A percentile compares a stretch with the other conserved stretches of the same genome.
phyloP scores from a whole-genome alignment of 2,797 vertebrate genomes.

The Sciaenops ocellatus region DNA sequence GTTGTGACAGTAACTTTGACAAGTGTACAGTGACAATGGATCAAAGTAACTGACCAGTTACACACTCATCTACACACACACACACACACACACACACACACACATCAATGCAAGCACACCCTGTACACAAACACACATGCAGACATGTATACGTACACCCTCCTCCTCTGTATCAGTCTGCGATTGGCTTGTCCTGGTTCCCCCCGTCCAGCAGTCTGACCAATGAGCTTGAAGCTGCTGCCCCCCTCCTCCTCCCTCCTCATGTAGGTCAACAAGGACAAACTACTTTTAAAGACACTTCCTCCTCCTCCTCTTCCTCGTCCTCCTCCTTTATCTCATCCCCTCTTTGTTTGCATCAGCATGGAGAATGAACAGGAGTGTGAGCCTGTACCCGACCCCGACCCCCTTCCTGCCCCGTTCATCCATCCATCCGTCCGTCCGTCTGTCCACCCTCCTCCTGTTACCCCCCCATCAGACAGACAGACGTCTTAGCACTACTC shows the following conservation, averaged over 20 bases:
- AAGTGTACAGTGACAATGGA: constrained; percentile 84
- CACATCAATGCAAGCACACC: constrained; percentile 60
- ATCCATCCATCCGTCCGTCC: constrained; percentile 42
- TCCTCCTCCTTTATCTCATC: constrained; percentile 44
- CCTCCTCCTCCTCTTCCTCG: neutral
- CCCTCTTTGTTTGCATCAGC: constrained; percentile 76
- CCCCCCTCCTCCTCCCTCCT: neutral
- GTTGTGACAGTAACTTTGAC: constrained; percentile 82
- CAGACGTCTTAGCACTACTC: constrained; percentile 80
- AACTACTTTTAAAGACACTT: constrained; percentile 67
- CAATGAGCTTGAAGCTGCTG: constrained; percentile 83
- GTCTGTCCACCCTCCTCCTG: constrained; percentile 11
- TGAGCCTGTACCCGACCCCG: constrained; percentile 53
- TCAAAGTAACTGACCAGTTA: constrained; percentile 79
- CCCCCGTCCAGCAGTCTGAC: constrained; percentile 75
- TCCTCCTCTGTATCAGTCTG: constrained; percentile 82
- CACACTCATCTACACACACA: constrained; percentile 56
- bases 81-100: constrained; percentile 27
- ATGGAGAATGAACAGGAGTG: constrained; percentile 82
- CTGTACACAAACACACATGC: constrained; percentile 52
- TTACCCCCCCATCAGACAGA: constrained; percentile 63
- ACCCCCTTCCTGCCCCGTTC: constrained; percentile 5
- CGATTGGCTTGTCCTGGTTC: constrained; percentile 81
- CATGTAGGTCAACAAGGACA: constrained; percentile 70
- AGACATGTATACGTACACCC: constrained; percentile 65